Conservation (phyloP, 2,113 vertebrate genomes). For the Mirounga angustirostris region DNA sequence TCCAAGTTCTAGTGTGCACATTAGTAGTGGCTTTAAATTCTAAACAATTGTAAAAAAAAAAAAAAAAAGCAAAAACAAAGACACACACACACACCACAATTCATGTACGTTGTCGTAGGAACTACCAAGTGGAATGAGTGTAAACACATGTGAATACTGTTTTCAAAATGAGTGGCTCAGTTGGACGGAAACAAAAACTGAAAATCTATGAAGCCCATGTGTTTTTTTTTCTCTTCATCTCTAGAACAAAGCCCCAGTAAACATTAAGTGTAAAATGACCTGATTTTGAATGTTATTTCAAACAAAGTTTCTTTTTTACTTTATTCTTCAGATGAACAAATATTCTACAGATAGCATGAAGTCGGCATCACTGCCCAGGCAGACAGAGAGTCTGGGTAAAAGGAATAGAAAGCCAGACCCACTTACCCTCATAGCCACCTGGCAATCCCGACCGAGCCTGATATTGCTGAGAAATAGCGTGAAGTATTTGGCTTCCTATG, state of each 20-base stretch:
- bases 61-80: not conserved
- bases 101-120: not conserved
- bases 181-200: not conserved
- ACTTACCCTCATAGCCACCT: not conserved
- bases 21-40: slow-evolving; percentile 42
- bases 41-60: not conserved
- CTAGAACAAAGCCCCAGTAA: not conserved
- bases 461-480: not conserved
- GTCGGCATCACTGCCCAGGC: not conserved
- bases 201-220: not conserved
- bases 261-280: not conserved
- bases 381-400: not conserved
- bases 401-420: not conserved
- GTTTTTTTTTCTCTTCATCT: not conserved
- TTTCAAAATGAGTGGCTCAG: not conserved
- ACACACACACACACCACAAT: not conserved
- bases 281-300: not conserved
- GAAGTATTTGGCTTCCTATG: not conserved
- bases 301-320: not conserved
- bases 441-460: not conserved
- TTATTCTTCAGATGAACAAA: not conserved
- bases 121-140: not conserved
- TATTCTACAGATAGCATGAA: not conserved
- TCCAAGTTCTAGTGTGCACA: not conserved
- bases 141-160: not conserved